Conservation (phyloP, 2,113 vertebrate species). For the Epinephelus fuscoguttatus region DNA sequence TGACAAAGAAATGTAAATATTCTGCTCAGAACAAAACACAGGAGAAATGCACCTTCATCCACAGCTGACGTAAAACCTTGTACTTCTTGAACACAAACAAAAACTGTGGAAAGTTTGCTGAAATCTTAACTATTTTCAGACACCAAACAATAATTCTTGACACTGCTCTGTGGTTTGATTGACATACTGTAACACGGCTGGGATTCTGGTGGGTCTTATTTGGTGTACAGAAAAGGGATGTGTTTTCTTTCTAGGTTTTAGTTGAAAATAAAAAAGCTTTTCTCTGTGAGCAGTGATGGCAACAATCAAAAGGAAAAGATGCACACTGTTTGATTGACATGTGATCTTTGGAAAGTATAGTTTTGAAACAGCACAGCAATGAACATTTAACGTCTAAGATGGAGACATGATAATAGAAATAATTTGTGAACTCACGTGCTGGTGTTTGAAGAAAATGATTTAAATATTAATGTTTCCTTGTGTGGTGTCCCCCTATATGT, state of each 20-base stretch:
- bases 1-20: conserved; percentile 46
- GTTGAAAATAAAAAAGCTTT: not conserved
- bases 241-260: not conserved
- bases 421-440: not conserved
- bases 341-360: not conserved
- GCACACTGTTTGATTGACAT: not conserved
- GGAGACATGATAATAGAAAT: not conserved
- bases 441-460: not conserved
- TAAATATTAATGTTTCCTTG: not conserved
- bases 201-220: not conserved
- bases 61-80: not conserved
- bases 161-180: not conserved
- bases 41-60: conserved; percentile 4
- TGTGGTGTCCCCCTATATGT: not conserved
- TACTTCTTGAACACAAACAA: not conserved
- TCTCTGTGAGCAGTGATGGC: not conserved
- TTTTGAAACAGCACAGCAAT: not conserved
- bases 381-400: not conserved
- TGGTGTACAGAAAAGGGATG: no score
- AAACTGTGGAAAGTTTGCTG: not conserved
- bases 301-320: not conserved
- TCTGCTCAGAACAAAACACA: not conserved
- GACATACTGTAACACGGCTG: not conserved
- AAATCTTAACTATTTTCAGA: not conserved
- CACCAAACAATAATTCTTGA: not conserved